Percentiles rank a stretch among this genome's conserved stretches.
These are phyloP conservation scores for Megaceryle maxima DNA, from an alignment of 2,113 vertebrate genomes.

Conservation along the genomic window DNA sequence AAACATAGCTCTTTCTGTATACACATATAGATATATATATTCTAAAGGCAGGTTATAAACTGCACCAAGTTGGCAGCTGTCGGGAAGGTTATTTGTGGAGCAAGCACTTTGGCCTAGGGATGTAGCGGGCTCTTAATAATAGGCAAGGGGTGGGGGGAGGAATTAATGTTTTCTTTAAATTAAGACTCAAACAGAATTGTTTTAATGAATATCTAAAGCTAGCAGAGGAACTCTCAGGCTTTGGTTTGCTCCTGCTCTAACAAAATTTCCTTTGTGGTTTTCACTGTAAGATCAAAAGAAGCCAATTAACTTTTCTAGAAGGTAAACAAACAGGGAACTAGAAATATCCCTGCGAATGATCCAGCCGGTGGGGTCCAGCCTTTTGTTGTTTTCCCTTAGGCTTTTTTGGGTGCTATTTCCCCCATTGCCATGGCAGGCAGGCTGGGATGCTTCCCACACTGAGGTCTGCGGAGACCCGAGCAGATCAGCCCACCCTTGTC, in stretches of 20 bases:
- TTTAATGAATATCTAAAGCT: slow-evolving; percentile 78
- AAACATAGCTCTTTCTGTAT: slow-evolving; percentile 43
- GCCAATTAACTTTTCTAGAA: slow-evolving; percentile 80
- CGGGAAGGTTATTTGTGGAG: slow-evolving; percentile 26
- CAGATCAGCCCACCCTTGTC: rapidly evolving
- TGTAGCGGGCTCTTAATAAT: slow-evolving; percentile 67
- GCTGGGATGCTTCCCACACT: rapidly evolving
- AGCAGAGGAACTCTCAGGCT: slow-evolving; percentile 46
- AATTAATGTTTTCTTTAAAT: slow-evolving; percentile 77
- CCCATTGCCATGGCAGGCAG: rapidly evolving
- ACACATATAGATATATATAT: neutral
- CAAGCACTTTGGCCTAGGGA: slow-evolving; percentile 64
- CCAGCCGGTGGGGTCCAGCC: neutral
- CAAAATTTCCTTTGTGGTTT: slow-evolving; percentile 82
- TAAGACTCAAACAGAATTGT: slow-evolving; percentile 75
- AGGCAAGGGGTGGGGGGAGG: slow-evolving; percentile 33
- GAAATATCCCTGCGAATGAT: slow-evolving; percentile 71
- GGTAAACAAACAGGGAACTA: slow-evolving; percentile 76
- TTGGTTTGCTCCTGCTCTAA: slow-evolving; percentile 60
- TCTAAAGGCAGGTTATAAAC: slow-evolving; percentile 59
- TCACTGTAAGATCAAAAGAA: slow-evolving; percentile 78
- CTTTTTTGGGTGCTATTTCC: neutral
- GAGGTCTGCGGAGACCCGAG: rapidly evolving
- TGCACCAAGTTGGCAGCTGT: slow-evolving; percentile 59
- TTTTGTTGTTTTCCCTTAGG: slow-evolving; percentile 42